phyloP scores from a whole-genome alignment of 1,140 invertebrate genomes.

The Galleria mellonella region DNA sequence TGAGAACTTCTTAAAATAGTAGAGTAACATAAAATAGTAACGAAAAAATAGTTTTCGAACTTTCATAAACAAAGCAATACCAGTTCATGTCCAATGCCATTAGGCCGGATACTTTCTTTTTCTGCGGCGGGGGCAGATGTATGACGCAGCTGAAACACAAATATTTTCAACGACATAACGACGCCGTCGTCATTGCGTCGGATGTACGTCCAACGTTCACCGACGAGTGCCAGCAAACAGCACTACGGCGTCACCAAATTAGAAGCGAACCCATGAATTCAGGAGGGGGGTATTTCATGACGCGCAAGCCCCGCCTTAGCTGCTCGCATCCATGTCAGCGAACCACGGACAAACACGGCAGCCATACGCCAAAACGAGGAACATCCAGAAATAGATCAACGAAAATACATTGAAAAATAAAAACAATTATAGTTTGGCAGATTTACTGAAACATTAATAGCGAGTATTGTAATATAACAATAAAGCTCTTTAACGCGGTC shows the following conservation, averaged over 20 bases:
- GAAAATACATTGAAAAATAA: constrained; percentile 10
- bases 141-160: neutral
- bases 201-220: constrained; percentile 11
- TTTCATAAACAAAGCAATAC: neutral
- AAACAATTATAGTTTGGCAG: neutral
- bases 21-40: too few species aligned
- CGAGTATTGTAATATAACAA: too few species aligned
- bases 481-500: too few species aligned
- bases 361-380: constrained; percentile 28
- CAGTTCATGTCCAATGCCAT: constrained; percentile 9
- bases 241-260: constrained; percentile 58
- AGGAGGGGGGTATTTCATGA: constrained; percentile 42
- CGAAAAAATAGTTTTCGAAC: too few species aligned
- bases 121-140: neutral
- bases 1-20: too few species aligned
- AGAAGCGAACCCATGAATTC: constrained; percentile 38
- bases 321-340: constrained; percentile 19
- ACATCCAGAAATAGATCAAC: constrained; percentile 33
- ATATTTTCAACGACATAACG: neutral
- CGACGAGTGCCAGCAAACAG: constrained; percentile 12
- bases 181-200: constrained; percentile 1
- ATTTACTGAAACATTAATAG: too few species aligned
- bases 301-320: constrained; percentile 46
- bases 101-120: neutral
- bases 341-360: constrained; percentile 38